phyloP scores from a whole-genome alignment of 2,113 vertebrate species.

The Hipposideros armiger region DNA sequence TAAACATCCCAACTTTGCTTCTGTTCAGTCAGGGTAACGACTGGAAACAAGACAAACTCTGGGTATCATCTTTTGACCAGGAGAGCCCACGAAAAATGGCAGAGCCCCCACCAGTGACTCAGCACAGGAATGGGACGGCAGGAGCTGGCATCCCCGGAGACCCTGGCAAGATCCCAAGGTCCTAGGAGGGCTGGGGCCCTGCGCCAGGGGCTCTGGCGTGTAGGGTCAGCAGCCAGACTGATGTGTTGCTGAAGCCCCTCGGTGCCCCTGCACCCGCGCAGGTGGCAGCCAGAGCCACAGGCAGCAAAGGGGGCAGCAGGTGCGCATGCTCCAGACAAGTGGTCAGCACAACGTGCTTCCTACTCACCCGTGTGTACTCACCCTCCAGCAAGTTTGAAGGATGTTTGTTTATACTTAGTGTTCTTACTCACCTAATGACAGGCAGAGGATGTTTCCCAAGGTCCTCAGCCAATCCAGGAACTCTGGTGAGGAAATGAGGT shows the following conservation, averaged over 20 bases:
- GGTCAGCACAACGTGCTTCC: not conserved
- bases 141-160: not conserved
- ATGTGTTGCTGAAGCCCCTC: not conserved
- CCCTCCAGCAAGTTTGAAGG: not conserved
- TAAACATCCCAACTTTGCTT: too few relatives aligned
- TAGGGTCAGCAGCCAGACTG: too few relatives aligned
- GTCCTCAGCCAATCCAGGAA: not conserved
- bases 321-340: too few relatives aligned
- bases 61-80: not conserved
- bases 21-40: not conserved
- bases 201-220: not conserved
- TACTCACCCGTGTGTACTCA: fast-evolving
- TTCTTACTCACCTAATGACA: not conserved
- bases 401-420: not conserved
- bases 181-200: not conserved
- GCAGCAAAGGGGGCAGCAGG: fast-evolving
- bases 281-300: not conserved
- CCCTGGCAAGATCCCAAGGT: not conserved
- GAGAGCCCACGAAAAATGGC: not conserved
- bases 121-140: not conserved
- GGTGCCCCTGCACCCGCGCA: not conserved
- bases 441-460: not conserved
- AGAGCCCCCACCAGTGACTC: not conserved
- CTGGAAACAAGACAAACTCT: not conserved
- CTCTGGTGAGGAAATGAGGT: not conserved